Percentiles rank a stretch among this genome's conserved stretches.
Conservation (phyloP, 2,113 vertebrate species). For the Regulus satrapa region DNA sequence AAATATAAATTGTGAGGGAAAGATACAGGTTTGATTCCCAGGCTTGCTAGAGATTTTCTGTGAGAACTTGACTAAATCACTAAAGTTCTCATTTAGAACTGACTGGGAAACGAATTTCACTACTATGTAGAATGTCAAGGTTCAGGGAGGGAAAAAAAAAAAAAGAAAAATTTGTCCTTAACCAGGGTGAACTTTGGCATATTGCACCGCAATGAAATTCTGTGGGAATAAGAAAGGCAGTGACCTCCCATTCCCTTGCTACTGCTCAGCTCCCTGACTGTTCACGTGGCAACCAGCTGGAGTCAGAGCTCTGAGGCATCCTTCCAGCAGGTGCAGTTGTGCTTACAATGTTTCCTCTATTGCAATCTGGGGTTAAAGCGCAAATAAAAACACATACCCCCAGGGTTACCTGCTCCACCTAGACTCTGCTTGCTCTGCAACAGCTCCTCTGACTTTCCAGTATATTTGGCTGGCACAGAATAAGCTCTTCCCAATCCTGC, state of each 20-base stretch:
- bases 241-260: slow-evolving; percentile 30
- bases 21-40: background rate
- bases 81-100: background rate
- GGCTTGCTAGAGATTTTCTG: slow-evolving; percentile 1
- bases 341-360: background rate
- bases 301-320: background rate
- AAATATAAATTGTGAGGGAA: background rate
- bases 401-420: background rate
- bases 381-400: background rate
- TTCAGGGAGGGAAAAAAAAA: background rate
- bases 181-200: slow-evolving; percentile 48
- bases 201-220: slow-evolving; percentile 20
- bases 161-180: background rate
- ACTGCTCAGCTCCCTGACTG: background rate
- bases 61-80: background rate
- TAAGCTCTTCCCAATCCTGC: background rate
- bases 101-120: slow-evolving; percentile 7
- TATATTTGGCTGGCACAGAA: background rate
- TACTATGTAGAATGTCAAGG: slow-evolving; percentile 39
- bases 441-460: background rate
- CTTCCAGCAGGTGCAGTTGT: slow-evolving; percentile 40
- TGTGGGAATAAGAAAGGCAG: slow-evolving; percentile 43
- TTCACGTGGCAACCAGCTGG: background rate
- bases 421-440: background rate
- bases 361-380: background rate